Evolutionary conservation across 2,888 invertebrate species (phyloP).

Genomic region (Aspidiotus rigidus): DNA sequence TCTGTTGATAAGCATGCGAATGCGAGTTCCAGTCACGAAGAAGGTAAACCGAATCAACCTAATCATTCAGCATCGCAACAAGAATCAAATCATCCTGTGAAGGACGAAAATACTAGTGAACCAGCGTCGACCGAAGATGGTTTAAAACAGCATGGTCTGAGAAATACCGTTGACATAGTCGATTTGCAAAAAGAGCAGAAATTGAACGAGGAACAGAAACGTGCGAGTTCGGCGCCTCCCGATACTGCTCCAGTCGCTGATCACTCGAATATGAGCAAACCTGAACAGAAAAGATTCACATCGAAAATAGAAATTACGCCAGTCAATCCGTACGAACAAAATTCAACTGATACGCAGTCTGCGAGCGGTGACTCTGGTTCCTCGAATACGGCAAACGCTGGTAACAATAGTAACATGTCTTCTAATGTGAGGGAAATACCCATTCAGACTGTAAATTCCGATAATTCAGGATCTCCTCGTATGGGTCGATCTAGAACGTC

Average conservation of each 20-base stretch:
- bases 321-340: slow-evolving; percentile 41
- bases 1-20: slow-evolving; percentile 16
- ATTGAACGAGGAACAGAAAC: slow-evolving; percentile 41
- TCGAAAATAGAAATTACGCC: slow-evolving; percentile 41
- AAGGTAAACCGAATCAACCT: neutral
- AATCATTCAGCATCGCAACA: slow-evolving; percentile 9
- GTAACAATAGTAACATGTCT: slow-evolving; percentile 34
- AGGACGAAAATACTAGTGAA: slow-evolving; percentile 38
- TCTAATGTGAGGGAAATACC: neutral
- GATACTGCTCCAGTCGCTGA: slow-evolving; percentile 38
- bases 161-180: slow-evolving; percentile 65
- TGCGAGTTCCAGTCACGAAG: neutral
- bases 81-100: too few relatives aligned
- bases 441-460: slow-evolving; percentile 1
- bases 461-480: slow-evolving; percentile 1
- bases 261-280: slow-evolving; percentile 36
- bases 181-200: slow-evolving; percentile 47
- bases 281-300: slow-evolving; percentile 42
- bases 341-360: slow-evolving; percentile 40
- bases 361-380: slow-evolving; percentile 42
- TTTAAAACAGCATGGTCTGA: slow-evolving; percentile 48
- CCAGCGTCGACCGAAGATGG: slow-evolving; percentile 38
- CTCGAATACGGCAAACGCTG: slow-evolving; percentile 41
- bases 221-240: slow-evolving; percentile 74
- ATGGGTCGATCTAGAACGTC: neutral